Base-by-base conservation (phyloP, 2,113 vertebrate species). In the Lutjanus erythropterus region DNA sequence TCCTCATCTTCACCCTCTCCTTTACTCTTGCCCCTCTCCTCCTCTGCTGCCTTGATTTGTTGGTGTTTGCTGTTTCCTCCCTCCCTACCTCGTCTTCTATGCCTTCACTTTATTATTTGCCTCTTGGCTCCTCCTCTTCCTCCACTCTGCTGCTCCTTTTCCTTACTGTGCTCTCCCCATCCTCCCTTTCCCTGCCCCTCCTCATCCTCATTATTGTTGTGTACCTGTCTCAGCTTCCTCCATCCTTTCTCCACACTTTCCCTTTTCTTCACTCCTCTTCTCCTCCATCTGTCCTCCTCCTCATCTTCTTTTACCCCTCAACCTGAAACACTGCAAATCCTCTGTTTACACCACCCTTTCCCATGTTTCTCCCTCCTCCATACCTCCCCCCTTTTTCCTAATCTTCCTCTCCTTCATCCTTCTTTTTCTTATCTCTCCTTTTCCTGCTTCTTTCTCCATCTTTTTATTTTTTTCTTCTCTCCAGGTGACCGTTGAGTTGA, bases 401-500 rank as follows among this genome's bases (percentile, higher is more conserved):
- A 11, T 8, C 33, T 6, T 10, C 35, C 23, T 66, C 58, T 14
- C 15, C 41, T 55, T 37, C 47, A 29, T 33, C 71, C 25, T 14
- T 41, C 0, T 2, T 52, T 4, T 23, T 47, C 21, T 39, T 55
- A 0, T 55, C 46, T 59, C 15, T 33, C 23, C 39, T 35, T 8
- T 8, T 62, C 56, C 49, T 41, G 11, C 58, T 49, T 15, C 44
- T 37, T 31, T 66, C 18, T 71, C 73, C 47, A 33, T 79, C 19
- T 50, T 70, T 27, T 69, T 35, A n/a, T 42, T 53, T 14, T 53
- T 27, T 59, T 27, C 35, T 15, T 60, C 65, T 33, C 85, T 85
- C 44, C 72, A 87, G 84, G 87, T 88, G 83, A 86, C 67, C 31
- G 55, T 71, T 55, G 52, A 73, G 42, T 79, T 81, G 62, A 80